Evolutionary conservation across 35 echinoderm and acorn worm genomes (phyloP).

Genomic region (Strongylocentrotus purpuratus): DNA sequence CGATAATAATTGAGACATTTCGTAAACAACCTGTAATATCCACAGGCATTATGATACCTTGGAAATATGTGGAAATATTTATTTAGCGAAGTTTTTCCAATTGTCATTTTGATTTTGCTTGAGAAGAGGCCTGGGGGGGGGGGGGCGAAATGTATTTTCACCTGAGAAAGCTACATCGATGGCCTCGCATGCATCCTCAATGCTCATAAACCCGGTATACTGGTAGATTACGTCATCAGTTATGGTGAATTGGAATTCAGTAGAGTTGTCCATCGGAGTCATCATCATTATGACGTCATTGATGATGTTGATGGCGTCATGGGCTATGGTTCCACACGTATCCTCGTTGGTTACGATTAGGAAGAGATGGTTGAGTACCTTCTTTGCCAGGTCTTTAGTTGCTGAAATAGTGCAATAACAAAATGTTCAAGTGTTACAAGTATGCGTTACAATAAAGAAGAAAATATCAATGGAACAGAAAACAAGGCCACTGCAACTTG

Average conservation of each 20-base stretch:
- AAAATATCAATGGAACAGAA: too few species aligned
- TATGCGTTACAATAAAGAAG: too few species aligned
- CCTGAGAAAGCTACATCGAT: neutral
- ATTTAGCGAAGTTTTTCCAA: too few species aligned
- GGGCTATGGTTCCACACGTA: neutral
- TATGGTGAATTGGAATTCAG: neutral
- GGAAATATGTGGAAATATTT: too few species aligned
- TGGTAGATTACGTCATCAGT: neutral
- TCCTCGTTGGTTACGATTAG: neutral
- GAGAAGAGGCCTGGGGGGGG: too few species aligned
- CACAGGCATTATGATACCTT: too few species aligned
- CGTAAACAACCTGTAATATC: too few species aligned
- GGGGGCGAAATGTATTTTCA: neutral
- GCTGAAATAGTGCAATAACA: neutral
- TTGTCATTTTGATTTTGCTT: too few species aligned
- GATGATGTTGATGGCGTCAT: neutral
- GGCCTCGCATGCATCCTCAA: neutral
- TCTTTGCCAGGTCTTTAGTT: neutral
- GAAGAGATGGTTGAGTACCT: neutral
- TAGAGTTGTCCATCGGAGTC: neutral
- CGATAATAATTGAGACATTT: too few species aligned
- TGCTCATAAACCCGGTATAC: neutral
- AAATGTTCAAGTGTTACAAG: too few species aligned
- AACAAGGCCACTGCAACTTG: too few species aligned
- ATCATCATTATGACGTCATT: conserved; percentile 4